Evolutionary conservation across 2,797 vertebrate genomes (phyloP).

Genomic region (Lacerta viridis): DNA sequence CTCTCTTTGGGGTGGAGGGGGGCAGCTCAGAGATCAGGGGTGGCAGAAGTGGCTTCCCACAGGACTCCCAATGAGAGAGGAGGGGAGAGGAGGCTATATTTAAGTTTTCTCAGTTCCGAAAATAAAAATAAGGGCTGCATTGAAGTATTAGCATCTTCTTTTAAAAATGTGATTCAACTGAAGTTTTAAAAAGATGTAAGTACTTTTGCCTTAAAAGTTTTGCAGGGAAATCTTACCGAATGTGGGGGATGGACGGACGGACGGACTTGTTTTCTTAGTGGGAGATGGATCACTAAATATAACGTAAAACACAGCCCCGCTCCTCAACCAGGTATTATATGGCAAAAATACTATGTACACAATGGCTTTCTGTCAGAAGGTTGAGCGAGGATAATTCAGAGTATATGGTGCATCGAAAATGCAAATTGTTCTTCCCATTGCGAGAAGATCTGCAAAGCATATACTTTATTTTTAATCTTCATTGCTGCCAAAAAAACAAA

Average conservation of each 20-base stretch:
- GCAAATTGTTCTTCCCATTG: conserved; percentile 33
- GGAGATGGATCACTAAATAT: background rate
- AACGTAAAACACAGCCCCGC: background rate
- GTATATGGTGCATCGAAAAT: conserved; percentile 38
- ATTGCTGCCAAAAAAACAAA: conserved; percentile 23
- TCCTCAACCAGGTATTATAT: background rate
- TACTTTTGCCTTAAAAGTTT: background rate
- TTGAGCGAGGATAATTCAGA: conserved; percentile 10
- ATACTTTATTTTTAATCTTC: conserved; percentile 53
- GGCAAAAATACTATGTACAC: background rate
- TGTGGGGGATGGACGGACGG: no score
- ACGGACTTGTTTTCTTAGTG: background rate
- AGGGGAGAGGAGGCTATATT: background rate
- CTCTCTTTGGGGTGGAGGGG: no score
- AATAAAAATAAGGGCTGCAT: background rate
- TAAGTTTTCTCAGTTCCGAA: background rate
- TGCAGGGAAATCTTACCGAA: background rate
- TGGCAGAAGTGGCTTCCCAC: no score
- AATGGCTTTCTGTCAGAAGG: background rate
- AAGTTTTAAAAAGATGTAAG: background rate
- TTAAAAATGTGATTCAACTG: background rate
- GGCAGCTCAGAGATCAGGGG: no score
- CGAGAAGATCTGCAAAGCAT: conserved; percentile 12
- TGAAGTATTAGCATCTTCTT: background rate
- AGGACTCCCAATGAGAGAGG: no score